Evolutionary conservation across 1,140 invertebrate genomes (phyloP).

Genomic region (Ruditapes philippinarum): DNA sequence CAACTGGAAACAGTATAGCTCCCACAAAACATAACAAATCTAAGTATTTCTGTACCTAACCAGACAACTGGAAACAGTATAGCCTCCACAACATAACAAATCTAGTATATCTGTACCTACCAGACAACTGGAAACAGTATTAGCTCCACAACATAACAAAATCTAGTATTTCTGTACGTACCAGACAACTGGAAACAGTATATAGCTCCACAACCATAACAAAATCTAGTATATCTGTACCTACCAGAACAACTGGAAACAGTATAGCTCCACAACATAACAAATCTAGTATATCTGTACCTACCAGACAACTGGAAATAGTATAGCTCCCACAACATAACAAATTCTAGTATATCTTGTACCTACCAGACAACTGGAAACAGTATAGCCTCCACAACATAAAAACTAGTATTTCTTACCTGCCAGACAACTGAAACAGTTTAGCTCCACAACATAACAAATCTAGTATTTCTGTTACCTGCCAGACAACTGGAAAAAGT

Average conservation of each 20-base stretch:
- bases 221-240: too few relatives aligned
- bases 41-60: slow-evolving; percentile 88
- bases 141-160: too few relatives aligned
- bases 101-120: too few relatives aligned
- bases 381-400: not conserved
- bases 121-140: too few relatives aligned
- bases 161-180: too few relatives aligned
- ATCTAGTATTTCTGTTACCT: too few relatives aligned
- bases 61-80: slow-evolving; percentile 10
- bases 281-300: too few relatives aligned
- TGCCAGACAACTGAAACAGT: too few relatives aligned
- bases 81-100: not conserved
- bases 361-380: slow-evolving; percentile 13
- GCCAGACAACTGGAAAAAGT: slow-evolving; percentile 97
- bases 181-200: slow-evolving; percentile 98
- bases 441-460: too few relatives aligned
- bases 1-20: slow-evolving; percentile 88
- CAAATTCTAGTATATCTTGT: slow-evolving; percentile 93
- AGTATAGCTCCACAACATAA: not conserved
- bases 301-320: slow-evolving; percentile 89
- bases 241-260: not conserved
- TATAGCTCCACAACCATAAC: slow-evolving; percentile 98
- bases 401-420: too few relatives aligned
- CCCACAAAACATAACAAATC: slow-evolving; percentile 97
- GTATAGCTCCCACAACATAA: slow-evolving; percentile 91